Base-by-base conservation (phyloP, 2,113 vertebrate species). In the Lophochroa leadbeateri region DNA sequence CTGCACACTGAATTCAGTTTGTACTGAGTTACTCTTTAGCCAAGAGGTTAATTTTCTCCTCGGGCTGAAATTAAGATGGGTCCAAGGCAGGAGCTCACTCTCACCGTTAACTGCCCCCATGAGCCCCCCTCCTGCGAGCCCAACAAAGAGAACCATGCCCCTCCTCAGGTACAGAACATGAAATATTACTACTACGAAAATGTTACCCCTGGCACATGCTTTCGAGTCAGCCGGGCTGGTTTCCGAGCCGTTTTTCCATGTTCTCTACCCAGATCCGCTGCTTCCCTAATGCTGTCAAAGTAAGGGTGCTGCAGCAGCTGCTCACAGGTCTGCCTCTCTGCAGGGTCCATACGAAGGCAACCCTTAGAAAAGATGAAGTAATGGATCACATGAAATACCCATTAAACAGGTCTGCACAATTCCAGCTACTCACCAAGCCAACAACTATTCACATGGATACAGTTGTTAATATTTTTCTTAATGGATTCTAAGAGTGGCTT, bases 341-440 rank as follows among this genome's bases (percentile, higher is more conserved):
- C 98, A 2, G 99, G 99, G 92, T 99, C 98, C 99, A 99, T 99
- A 50, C 92, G 97, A 69, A 99, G 98, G 88, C 99, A 99, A 23
- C 98, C 98, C 99, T 99, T 29, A 1, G 67, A 27, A 49, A 71
- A 69, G 28, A 84, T 5, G 65, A 49, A 79, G 37, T 4, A 17
- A 52, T 61, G 19, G 15, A 35, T 28, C 33, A 37, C 87, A 63
- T 35, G 28, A 2, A 74, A 6, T n/a, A 2, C 19, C 39, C 1
- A 0, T 27, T 3, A 3, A 35, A 12, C 12, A 28, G 47, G 3
- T 21, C 60, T 75, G 90, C 74, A 15, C 52, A 7, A 4, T 11
- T 57, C 79, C 92, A 37, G 43, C 47, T 6, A 23, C 58, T 50
- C 58, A 13, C 50, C 35, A 60, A 46, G 80, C 53, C 74, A 28